Percentiles rank a stretch among this genome's conserved stretches.
Evolutionary conservation across 2,797 vertebrate species (phyloP).

Genomic region (Eurystomus glaucurus): DNA sequence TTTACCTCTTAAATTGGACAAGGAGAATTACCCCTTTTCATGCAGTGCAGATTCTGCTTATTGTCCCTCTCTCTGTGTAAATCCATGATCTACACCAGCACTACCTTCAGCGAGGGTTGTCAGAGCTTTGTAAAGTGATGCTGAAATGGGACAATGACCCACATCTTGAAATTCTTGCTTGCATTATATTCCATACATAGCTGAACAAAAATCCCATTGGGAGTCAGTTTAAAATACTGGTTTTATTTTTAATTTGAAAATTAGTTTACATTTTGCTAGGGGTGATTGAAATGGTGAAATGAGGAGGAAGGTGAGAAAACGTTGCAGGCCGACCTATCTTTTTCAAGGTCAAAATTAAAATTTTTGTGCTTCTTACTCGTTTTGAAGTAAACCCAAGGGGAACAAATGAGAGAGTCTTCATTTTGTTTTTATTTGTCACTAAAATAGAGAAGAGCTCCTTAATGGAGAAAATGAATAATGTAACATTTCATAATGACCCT

Average conservation of each 20-base stretch:
- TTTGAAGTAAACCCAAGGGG: not conserved
- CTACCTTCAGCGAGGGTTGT: not conserved
- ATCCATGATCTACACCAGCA: not conserved
- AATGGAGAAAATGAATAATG: slow-evolving; percentile 37
- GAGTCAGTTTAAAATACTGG: not conserved
- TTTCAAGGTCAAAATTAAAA: not conserved
- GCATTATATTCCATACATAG: not conserved
- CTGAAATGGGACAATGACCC: slow-evolving; percentile 39
- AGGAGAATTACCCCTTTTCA: not conserved
- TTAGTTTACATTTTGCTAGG: not conserved
- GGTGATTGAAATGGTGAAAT: not conserved
- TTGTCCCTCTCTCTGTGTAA: not conserved
- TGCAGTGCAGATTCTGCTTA: not conserved
- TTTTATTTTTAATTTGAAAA: slow-evolving; percentile 51
- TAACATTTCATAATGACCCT: slow-evolving; percentile 10
- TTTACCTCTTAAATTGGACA: not conserved
- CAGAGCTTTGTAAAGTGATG: not conserved
- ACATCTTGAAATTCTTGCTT: slow-evolving; percentile 28
- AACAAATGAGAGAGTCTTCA: not conserved
- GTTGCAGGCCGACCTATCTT: not conserved
- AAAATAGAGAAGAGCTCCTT: slow-evolving; percentile 33
- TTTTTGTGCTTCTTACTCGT: not conserved
- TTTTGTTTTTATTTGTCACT: not conserved
- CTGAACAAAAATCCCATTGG: not conserved
- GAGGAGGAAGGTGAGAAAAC: not conserved